Conservation (phyloP, 2,113 vertebrate genomes). For the Galemys pyrenaicus region DNA sequence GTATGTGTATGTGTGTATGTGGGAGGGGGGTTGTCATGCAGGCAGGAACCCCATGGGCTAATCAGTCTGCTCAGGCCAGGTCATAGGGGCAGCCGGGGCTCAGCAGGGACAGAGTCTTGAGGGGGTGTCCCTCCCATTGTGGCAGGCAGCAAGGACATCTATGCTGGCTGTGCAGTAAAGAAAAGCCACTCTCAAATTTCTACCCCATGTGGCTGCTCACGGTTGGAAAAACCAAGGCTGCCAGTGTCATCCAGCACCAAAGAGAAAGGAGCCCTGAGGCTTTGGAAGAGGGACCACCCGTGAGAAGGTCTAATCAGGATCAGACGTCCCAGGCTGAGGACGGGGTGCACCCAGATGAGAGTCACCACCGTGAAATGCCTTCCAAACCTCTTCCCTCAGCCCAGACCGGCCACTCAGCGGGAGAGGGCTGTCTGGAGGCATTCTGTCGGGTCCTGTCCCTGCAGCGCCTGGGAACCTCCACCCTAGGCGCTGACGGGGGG, state of each 20-base stretch:
- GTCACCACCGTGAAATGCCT: constrained; percentile 48
- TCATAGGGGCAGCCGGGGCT: background rate
- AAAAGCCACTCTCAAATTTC: constrained; percentile 44
- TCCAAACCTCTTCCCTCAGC: background rate
- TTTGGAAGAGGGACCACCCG: constrained; percentile 54
- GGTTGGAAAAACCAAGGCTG: constrained; percentile 51
- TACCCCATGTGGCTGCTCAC: constrained; percentile 10
- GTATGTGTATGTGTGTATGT: too few relatives aligned
- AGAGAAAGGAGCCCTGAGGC: background rate
- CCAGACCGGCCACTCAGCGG: background rate
- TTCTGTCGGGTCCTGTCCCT: background rate
- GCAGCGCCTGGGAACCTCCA: background rate
- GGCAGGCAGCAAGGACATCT: background rate
- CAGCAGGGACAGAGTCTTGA: background rate
- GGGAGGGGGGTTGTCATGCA: too few relatives aligned
- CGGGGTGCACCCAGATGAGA: background rate
- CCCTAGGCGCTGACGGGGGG: fast-evolving
- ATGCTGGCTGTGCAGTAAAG: background rate
- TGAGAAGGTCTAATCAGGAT: constrained; percentile 46
- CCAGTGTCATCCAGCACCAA: constrained; percentile 5
- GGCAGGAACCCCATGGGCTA: fast-evolving
- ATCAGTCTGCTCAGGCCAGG: background rate
- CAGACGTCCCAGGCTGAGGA: constrained; percentile 54
- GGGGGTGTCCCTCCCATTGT: background rate
- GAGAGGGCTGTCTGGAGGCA: background rate